A percentile compares a stretch with the other conserved stretches of the same genome.
These are phyloP conservation scores for Arbacia lixula DNA, from an alignment of 53 echinoderm and acorn worm genomes.

Conservation along the genomic window DNA sequence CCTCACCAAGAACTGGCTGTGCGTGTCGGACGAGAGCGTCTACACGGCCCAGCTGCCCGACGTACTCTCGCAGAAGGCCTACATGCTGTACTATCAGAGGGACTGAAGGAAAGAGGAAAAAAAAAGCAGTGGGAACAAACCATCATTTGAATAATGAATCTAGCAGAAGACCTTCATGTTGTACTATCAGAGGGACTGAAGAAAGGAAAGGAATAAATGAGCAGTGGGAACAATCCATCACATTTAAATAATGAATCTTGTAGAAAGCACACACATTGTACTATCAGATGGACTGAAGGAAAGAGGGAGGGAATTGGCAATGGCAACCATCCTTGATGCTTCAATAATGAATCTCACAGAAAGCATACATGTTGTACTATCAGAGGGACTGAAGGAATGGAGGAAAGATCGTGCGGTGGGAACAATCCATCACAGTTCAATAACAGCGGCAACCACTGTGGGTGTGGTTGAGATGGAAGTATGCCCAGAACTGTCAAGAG, in stretches of 20 bases:
- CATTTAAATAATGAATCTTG: no score
- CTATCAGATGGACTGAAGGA: constrained; percentile 75
- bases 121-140: no score
- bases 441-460: no score
- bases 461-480: no score
- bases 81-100: constrained; percentile 98
- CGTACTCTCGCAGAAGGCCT: constrained; percentile 86
- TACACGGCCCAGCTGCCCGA: constrained; percentile 73
- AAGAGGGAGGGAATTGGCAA: neutral
- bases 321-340: no score
- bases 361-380: constrained; percentile 95
- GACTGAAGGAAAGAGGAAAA: constrained; percentile 24
- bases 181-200: constrained; percentile 78
- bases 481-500: no score
- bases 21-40: constrained; percentile 86
- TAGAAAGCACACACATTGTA: constrained; percentile 97
- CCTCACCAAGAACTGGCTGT: constrained; percentile 83
- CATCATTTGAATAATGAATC: no score
- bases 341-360: no score
- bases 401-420: no score
- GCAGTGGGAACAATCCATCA: no score
- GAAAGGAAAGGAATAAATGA: no score
- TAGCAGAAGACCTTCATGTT: constrained; percentile 93
- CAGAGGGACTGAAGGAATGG: constrained; percentile 70
- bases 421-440: no score